Conservation (phyloP, 2,797 vertebrate genomes). For the Vultur gryphus region DNA sequence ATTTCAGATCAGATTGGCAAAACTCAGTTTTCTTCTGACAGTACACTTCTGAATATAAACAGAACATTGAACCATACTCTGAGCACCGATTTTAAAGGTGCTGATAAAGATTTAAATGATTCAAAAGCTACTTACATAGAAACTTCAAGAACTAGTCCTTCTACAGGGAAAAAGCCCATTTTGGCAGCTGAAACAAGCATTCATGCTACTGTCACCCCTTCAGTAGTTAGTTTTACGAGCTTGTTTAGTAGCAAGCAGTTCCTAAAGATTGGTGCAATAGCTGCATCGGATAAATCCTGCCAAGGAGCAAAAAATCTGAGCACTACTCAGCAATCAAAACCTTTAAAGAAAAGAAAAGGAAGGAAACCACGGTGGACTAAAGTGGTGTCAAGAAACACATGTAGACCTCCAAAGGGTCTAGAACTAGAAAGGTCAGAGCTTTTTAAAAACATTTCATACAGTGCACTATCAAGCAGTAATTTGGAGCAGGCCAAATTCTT, state of each 20-base stretch:
- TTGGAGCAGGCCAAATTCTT: constrained; percentile 73
- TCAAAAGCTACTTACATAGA: constrained; percentile 64
- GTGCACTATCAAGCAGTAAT: constrained; percentile 53
- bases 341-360: constrained; percentile 90
- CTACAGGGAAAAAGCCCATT: constrained; percentile 66
- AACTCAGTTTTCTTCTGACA: constrained; percentile 66
- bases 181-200: constrained; percentile 67
- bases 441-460: constrained; percentile 72
- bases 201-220: constrained; percentile 70
- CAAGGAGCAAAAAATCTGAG: constrained; percentile 69
- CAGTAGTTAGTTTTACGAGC: constrained; percentile 79
- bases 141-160: constrained; percentile 66
- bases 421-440: constrained; percentile 73
- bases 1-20: constrained; percentile 73
- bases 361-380: constrained; percentile 89
- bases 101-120: constrained; percentile 63
- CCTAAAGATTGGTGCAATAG: constrained; percentile 74
- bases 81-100: constrained; percentile 64
- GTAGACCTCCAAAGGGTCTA: constrained; percentile 72
- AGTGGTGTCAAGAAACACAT: constrained; percentile 77
- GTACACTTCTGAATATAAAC: constrained; percentile 56
- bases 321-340: constrained; percentile 76
- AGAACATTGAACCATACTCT: constrained; percentile 57
- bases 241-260: constrained; percentile 79
- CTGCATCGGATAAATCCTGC: constrained; percentile 72